Evolutionary conservation across 2,113 vertebrate species (phyloP), one percentile per base, ranked within the genome.

Genomic region (Erinaceus europaeus): DNA sequence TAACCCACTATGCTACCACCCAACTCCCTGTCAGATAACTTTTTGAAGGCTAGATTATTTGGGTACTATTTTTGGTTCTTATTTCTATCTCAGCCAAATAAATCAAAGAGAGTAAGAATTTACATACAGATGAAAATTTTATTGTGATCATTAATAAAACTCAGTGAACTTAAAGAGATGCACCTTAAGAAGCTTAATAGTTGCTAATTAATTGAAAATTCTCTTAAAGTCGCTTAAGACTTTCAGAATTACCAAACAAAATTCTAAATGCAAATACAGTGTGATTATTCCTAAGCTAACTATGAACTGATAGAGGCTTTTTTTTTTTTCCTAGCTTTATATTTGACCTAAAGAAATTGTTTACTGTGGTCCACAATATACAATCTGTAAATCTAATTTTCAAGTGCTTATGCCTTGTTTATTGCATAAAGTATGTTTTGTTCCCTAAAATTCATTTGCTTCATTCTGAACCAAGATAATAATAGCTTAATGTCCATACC

Each of bases 281-380:
- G 15, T 42, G 20, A 55, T 76, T 91, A 57, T 32, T 36, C 40
- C 46, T 21, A 61, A 21, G 61, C 8, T 64, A 65, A 79, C 46
- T 75, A 65, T 65, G 27, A 75, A 75, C 13, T n/a, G 71, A 69
- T 29, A 79, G 15, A 67, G 83, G 46, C 5, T 3, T 52, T 27
- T 53, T 29, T n/a, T 82, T 89, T 6, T 46, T 71, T n/a, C n/a
- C n/a, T n/a, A 81, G 9, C 25, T 52, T 62, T 68, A n/a, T 74
- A 48, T 90, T 75, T 86, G 15, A 65, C 2, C 18, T 36, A 8
- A 79, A 10, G 74, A 59, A 42, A 83, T 62, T 82, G 40, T 57
- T 40, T 25, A 9, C 73, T 91, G 32, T 38, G 74, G 9, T 77
- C 14, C 48, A 93, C 84, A 95, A 72, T 50, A 77, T 2, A 71